Percentiles rank a stretch among this genome's conserved stretches.
Evolutionary conservation across 2,888 invertebrate genomes (phyloP).

Genomic region (Allacma fusca): DNA sequence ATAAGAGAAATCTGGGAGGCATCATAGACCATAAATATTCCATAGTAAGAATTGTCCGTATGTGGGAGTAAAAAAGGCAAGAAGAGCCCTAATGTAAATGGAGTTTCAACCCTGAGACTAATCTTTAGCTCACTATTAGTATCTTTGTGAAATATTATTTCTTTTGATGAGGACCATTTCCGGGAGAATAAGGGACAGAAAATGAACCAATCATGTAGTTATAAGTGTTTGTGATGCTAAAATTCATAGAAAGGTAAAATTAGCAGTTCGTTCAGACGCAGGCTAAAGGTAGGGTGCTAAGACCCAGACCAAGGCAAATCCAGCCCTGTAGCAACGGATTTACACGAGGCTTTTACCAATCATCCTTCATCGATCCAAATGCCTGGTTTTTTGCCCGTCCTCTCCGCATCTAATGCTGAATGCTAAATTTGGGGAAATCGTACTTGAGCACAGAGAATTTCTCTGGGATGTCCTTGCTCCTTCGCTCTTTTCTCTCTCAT

Average conservation of each 20-base stretch:
- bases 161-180: not conserved
- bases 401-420: not conserved
- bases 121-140: no score
- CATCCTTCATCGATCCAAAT: slow-evolving; percentile 8
- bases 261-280: not conserved
- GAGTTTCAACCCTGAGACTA: no score
- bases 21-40: no score
- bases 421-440: not conserved
- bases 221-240: not conserved
- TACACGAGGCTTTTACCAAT: slow-evolving; percentile 4
- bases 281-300: not conserved
- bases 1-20: no score
- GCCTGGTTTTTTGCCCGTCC: not conserved
- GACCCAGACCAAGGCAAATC: not conserved
- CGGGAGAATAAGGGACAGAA: not conserved
- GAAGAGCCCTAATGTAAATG: no score
- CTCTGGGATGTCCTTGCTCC: not conserved
- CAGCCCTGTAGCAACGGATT: slow-evolving; percentile 11
- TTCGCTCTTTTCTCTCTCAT: not conserved
- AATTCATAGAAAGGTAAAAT: not conserved
- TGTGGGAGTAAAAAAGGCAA: no score
- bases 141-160: not conserved
- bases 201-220: not conserved
- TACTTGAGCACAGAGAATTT: not conserved
- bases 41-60: no score